Conservation (phyloP, 2,113 vertebrate species). For the Seriola dumerili region DNA sequence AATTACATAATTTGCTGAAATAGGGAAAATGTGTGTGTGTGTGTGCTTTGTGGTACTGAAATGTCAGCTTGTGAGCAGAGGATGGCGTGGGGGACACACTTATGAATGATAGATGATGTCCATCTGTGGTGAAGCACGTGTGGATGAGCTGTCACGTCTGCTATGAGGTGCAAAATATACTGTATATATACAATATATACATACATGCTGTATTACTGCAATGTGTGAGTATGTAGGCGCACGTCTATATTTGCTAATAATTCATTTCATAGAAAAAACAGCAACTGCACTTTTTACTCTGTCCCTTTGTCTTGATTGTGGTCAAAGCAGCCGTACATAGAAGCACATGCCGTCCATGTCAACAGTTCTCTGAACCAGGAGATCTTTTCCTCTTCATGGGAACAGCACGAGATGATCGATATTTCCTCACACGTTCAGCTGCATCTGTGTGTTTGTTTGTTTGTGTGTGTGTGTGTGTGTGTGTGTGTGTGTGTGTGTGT, state of each 20-base stretch:
- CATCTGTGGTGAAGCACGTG: slow-evolving; percentile 17
- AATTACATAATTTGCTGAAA: slow-evolving; percentile 12
- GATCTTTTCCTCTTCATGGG: slow-evolving; percentile 23
- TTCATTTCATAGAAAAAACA: neutral
- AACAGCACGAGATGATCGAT: neutral
- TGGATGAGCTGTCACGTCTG: neutral
- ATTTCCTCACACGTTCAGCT: neutral
- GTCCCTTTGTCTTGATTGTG: too few relatives aligned
- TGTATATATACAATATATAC: neutral
- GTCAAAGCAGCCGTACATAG: neutral
- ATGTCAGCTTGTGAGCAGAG: neutral
- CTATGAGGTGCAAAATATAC: neutral
- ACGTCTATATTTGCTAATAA: neutral
- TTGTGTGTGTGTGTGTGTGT: neutral
- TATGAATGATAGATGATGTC: slow-evolving; percentile 7
- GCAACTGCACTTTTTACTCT: neutral
- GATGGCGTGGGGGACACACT: neutral
- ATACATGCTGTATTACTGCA: neutral
- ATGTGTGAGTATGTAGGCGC: neutral
- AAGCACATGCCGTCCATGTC: neutral
- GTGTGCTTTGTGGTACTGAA: neutral
- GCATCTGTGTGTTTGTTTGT: neutral
- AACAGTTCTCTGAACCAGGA: slow-evolving; percentile 6
- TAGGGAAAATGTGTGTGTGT: neutral
- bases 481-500: neutral